These are phyloP conservation scores for Lophura swinhoii DNA, from an alignment of 2,797 vertebrate species.

Conservation along the genomic window DNA sequence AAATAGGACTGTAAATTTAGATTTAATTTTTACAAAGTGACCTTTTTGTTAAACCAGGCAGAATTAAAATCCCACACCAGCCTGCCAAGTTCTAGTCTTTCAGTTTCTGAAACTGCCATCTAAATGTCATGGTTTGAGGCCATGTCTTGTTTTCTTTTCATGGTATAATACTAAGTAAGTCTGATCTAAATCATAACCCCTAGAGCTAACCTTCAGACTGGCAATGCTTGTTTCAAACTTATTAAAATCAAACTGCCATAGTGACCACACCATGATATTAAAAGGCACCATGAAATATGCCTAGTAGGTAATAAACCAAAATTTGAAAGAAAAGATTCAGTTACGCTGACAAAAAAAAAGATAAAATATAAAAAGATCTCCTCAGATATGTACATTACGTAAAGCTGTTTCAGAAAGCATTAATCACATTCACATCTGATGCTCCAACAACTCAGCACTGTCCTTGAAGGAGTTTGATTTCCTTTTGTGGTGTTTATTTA, in stretches of 20 bases:
- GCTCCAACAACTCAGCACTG: not conserved
- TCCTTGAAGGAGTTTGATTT: not conserved
- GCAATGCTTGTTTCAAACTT: not conserved
- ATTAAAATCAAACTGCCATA: not conserved
- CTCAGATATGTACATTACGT: not conserved
- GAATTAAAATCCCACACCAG: constrained; percentile 4
- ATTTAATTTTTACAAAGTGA: not conserved
- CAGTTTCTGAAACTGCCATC: constrained; percentile 2
- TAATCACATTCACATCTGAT: not conserved
- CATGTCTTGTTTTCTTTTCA: constrained; percentile 25
- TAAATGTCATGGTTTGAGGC: constrained; percentile 33
- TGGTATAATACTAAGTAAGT: not conserved
- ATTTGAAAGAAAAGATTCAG: not conserved
- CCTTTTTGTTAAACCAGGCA: not conserved
- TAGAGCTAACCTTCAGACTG: not conserved
- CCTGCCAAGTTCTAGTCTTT: not conserved
- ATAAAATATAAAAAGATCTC: not conserved
- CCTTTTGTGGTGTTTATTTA: not conserved
- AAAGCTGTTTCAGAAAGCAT: constrained; percentile 18
- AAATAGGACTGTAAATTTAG: not conserved
- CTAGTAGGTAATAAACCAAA: not conserved
- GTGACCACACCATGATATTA: not conserved
- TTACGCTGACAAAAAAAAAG: not conserved
- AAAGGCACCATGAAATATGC: not conserved
- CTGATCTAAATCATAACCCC: not conserved